Evolutionary conservation across 2,113 vertebrate genomes (phyloP).

Genomic region (Megatriorchis doriae): DNA sequence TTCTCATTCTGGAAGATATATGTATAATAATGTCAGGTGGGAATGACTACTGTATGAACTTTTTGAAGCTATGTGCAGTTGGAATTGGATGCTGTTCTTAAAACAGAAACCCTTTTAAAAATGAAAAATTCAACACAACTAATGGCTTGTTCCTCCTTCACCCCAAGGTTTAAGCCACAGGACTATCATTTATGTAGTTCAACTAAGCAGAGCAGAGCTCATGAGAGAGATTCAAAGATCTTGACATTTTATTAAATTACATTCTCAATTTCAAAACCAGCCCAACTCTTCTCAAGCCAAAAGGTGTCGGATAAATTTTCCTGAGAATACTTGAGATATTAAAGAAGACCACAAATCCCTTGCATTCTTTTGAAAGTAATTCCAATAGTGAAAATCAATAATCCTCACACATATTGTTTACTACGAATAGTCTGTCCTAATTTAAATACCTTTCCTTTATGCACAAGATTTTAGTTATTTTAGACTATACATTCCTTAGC

Average conservation of each 20-base stretch:
- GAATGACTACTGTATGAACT: background rate
- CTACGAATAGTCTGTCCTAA: background rate
- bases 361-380: background rate
- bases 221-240: background rate
- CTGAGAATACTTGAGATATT: background rate
- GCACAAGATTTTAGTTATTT: background rate
- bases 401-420: background rate
- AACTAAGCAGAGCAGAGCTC: background rate
- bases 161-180: background rate
- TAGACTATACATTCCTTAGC: background rate
- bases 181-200: background rate
- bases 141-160: background rate
- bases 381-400: background rate
- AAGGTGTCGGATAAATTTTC: background rate
- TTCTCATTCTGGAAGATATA: background rate
- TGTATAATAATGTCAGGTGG: background rate
- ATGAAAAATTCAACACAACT: background rate
- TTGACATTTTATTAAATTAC: background rate
- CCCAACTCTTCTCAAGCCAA: background rate
- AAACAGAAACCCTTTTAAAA: background rate
- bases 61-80: background rate
- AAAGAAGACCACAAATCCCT: background rate
- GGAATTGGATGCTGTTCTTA: background rate
- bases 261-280: background rate
- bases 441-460: background rate